Percentiles rank a stretch among this genome's conserved stretches.
These are phyloP conservation scores for Plotosus lineatus DNA, from an alignment of 2,113 vertebrate species.

Conservation along the genomic window DNA sequence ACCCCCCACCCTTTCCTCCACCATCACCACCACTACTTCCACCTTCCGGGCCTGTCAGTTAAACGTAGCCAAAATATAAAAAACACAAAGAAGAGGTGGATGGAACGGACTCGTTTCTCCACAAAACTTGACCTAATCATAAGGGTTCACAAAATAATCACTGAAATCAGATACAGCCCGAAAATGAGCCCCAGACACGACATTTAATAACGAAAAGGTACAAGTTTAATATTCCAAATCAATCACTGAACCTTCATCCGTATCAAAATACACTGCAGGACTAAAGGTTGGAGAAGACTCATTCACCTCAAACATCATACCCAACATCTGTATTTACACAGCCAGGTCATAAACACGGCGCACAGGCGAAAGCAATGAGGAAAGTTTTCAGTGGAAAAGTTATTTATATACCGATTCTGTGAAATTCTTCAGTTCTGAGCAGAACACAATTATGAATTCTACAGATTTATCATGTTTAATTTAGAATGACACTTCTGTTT, in stretches of 20 bases:
- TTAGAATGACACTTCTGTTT: background rate
- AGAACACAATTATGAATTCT: too few relatives aligned
- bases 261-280: background rate
- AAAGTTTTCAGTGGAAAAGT: background rate
- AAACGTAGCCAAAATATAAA: slow-evolving; percentile 37
- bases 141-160: slow-evolving; percentile 19
- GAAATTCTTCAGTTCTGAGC: too few relatives aligned
- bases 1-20: too few relatives aligned
- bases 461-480: background rate
- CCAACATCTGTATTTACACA: slow-evolving; percentile 12
- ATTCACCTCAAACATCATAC: slow-evolving; percentile 9
- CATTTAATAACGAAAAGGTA: background rate
- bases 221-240: background rate
- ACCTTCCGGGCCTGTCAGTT: slow-evolving; percentile 36
- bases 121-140: slow-evolving; percentile 14
- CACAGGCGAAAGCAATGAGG: slow-evolving; percentile 11
- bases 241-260: background rate
- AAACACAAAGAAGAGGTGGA: too few relatives aligned
- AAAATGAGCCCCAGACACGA: background rate
- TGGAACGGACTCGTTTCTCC: slow-evolving; percentile 33
- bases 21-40: too few relatives aligned
- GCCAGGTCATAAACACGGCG: slow-evolving; percentile 30
- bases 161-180: background rate
- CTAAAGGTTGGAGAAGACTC: slow-evolving; percentile 16
- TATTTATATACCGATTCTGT: background rate